A percentile compares a stretch with the other conserved stretches of the same genome.
Conservation (phyloP, 1,140 invertebrate species). For the Megalopta genalis region DNA sequence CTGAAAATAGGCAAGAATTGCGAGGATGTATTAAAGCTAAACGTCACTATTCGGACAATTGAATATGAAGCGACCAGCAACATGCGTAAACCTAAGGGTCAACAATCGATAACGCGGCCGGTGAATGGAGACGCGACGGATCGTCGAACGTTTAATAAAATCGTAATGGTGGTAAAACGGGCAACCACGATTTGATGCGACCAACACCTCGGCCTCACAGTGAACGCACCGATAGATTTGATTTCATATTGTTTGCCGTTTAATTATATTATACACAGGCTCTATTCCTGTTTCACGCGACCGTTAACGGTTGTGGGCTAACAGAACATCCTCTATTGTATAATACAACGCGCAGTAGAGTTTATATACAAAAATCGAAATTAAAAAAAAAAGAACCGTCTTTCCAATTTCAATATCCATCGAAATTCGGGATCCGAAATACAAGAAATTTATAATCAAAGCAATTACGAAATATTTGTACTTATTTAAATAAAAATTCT, state of each 20-base stretch:
- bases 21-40: too few species aligned
- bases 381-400: too few species aligned
- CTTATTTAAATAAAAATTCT: too few species aligned
- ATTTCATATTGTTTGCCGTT: constrained; percentile 68
- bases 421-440: too few species aligned
- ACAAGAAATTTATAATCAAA: too few species aligned
- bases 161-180: constrained; percentile 61
- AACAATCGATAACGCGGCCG: constrained; percentile 32
- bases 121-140: constrained; percentile 25
- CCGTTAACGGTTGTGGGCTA: constrained; percentile 58
- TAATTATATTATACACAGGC: constrained; percentile 66
- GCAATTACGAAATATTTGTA: too few species aligned
- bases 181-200: constrained; percentile 39
- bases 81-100: background rate
- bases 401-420: too few species aligned
- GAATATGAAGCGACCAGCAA: background rate
- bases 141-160: constrained; percentile 71
- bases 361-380: too few species aligned
- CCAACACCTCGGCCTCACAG: background rate
- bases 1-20: too few species aligned
- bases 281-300: constrained; percentile 41
- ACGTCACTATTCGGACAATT: background rate
- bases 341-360: too few species aligned
- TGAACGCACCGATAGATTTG: constrained; percentile 53
- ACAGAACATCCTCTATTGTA: constrained; percentile 61